Conservation (phyloP, 2,113 vertebrate species). For the Empidonax alnorum region DNA sequence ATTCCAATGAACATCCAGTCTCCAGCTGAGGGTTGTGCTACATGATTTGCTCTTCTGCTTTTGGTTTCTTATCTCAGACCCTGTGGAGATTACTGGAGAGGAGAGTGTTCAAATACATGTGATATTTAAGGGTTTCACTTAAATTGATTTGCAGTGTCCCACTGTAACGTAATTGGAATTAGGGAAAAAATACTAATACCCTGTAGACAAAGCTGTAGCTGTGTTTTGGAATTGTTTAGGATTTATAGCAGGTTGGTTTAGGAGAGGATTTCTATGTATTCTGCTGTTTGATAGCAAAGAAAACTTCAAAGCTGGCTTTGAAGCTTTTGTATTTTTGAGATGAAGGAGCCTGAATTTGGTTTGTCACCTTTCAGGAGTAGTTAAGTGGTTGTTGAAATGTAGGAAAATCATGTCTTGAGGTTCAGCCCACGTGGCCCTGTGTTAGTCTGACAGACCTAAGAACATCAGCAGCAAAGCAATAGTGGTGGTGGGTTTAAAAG, state of each 20-base stretch:
- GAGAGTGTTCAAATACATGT: neutral
- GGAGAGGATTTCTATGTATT: neutral
- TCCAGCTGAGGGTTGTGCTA: neutral
- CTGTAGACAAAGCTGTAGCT: neutral
- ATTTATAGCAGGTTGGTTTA: neutral
- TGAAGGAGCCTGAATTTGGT: neutral
- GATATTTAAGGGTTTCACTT: neutral
- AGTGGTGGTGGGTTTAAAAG: neutral
- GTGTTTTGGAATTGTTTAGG: neutral
- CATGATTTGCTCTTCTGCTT: neutral
- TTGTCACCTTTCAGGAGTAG: neutral
- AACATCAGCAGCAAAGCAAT: neutral
- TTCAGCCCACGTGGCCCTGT: neutral
- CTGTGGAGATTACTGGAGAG: neutral
- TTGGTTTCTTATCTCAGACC: neutral
- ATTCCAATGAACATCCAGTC: neutral
- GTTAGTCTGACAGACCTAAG: neutral
- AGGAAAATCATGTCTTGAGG: neutral
- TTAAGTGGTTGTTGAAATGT: neutral
- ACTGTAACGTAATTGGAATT: neutral
- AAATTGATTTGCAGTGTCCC: neutral
- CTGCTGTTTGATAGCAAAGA: neutral
- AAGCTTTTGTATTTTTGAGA: constrained; percentile 1
- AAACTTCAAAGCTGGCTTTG: constrained; percentile 28
- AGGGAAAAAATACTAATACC: neutral